Conservation (phyloP, 2,113 vertebrate species). For the Cebus imitator region DNA sequence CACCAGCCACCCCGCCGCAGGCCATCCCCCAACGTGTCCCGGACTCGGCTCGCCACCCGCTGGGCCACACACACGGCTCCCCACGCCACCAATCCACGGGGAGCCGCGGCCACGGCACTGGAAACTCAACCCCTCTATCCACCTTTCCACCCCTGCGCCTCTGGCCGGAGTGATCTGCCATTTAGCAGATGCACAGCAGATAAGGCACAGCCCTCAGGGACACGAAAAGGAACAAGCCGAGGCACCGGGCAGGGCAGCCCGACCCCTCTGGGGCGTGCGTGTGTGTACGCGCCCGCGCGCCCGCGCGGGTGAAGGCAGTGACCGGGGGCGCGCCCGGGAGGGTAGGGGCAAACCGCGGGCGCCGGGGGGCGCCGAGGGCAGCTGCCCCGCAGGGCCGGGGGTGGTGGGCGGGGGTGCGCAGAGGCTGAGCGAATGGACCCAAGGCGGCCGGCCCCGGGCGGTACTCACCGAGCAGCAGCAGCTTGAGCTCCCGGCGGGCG, state of each 20-base stretch:
- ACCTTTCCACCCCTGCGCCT: not conserved
- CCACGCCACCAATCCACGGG: not conserved
- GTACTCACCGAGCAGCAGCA: constrained; percentile 86
- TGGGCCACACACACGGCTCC: not conserved
- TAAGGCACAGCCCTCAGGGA: not conserved
- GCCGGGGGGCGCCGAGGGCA: not conserved
- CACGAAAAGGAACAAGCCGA: not conserved
- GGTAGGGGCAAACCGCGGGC: not conserved
- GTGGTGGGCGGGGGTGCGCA: not conserved
- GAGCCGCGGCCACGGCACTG: not conserved
- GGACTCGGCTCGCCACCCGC: not conserved
- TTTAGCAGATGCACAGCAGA: not conserved
- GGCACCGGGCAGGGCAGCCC: not conserved
- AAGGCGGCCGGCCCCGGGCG: not conserved
- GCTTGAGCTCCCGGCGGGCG: constrained; percentile 88
- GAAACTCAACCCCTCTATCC: not conserved
- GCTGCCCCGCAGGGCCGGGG: not conserved
- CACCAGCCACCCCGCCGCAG: not conserved
- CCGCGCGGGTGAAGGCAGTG: not conserved
- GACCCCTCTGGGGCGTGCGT: not conserved
- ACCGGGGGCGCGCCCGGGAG: constrained; percentile 56
- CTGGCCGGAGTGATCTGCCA: not conserved
- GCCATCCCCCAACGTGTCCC: not conserved
- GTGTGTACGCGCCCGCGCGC: not conserved
- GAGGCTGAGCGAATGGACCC: not conserved